Evolutionary conservation across 2,797 vertebrate genomes (phyloP).

Genomic region (Phalanger gymnotis): DNA sequence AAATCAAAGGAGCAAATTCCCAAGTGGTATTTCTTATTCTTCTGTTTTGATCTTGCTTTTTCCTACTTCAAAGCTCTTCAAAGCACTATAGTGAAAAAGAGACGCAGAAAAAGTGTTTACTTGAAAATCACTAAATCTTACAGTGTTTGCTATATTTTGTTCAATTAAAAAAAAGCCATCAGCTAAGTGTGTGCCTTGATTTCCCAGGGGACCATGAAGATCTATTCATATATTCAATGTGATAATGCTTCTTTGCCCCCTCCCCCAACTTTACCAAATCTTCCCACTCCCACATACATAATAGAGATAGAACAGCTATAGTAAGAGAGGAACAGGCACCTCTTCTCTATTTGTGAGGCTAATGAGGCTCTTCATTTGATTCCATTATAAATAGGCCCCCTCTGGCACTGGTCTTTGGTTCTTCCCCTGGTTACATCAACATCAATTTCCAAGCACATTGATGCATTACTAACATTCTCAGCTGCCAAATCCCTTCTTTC

Average conservation of each 20-base stretch:
- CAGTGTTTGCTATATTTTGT: slow-evolving; percentile 8
- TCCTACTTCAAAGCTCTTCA: not conserved
- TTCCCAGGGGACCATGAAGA: slow-evolving; percentile 75
- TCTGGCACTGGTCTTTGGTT: slow-evolving; percentile 81
- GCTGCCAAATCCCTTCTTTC: slow-evolving; percentile 82
- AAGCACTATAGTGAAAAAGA: not conserved
- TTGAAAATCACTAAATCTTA: not conserved
- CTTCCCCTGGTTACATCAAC: slow-evolving; percentile 78
- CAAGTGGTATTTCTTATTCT: not conserved
- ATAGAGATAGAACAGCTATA: slow-evolving; percentile 74
- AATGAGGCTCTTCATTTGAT: slow-evolving; percentile 80
- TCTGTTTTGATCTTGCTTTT: slow-evolving; percentile 38
- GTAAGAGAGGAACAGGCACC: slow-evolving; percentile 78
- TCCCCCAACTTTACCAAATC: rapidly evolving
- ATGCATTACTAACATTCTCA: slow-evolving; percentile 79
- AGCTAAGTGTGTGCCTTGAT: not conserved
- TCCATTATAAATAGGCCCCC: slow-evolving; percentile 82
- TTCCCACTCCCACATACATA: slow-evolving; percentile 32
- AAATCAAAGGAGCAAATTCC: slow-evolving; percentile 60
- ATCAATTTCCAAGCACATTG: slow-evolving; percentile 81
- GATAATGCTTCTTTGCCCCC: slow-evolving; percentile 19
- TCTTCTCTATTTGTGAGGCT: slow-evolving; percentile 80
- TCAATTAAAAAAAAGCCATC: not conserved
- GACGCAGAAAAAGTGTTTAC: slow-evolving; percentile 11
- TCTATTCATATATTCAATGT: slow-evolving; percentile 77